Conservation (phyloP, 2,888 invertebrate species). For the Ametastegia equiseti region DNA sequence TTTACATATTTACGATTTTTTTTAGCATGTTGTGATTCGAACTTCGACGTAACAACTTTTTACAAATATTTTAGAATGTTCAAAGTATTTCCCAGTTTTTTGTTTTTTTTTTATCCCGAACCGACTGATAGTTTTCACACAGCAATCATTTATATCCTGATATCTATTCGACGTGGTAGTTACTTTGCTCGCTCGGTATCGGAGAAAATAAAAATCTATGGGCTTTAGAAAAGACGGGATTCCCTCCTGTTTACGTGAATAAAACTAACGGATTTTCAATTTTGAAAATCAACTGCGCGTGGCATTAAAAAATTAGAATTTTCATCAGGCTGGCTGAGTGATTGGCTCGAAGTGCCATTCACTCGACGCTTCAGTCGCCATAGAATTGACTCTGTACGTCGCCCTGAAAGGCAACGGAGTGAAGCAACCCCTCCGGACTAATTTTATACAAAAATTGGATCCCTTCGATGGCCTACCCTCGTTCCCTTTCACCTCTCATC, state of each 20-base stretch:
- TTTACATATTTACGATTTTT: no score
- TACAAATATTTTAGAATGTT: no score
- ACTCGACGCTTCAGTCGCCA: conserved; percentile 12
- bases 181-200: no score
- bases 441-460: conserved; percentile 31
- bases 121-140: no score
- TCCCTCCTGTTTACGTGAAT: no score
- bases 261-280: neutral
- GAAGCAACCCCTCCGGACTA: conserved; percentile 17
- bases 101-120: no score
- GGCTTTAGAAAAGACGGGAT: neutral
- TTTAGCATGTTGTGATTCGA: no score
- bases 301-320: conserved; percentile 20
- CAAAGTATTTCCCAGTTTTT: no score
- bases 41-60: no score
- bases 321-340: conserved; percentile 24
- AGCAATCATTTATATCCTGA: no score
- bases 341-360: conserved; percentile 13
- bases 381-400: conserved; percentile 10
- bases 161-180: no score
- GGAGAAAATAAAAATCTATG: neutral
- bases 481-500: neutral
- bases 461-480: neutral
- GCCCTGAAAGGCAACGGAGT: neutral
- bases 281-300: conserved; percentile 12